Evolutionary conservation across 2,797 vertebrate species (phyloP).

Genomic region (Amniataba percoides): DNA sequence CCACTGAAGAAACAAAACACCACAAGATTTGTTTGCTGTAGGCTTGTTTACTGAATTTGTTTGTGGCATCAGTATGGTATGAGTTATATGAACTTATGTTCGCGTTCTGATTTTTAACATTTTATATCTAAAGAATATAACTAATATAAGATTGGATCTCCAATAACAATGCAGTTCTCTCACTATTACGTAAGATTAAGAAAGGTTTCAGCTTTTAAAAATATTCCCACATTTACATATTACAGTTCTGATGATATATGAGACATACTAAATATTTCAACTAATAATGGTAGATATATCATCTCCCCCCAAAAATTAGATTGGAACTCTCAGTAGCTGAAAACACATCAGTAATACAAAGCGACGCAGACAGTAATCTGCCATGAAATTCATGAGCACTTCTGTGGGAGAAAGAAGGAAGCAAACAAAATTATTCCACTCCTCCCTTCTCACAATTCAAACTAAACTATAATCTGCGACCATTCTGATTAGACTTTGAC

Average conservation of each 20-base stretch:
- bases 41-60: not conserved
- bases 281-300: not conserved
- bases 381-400: conserved; percentile 33
- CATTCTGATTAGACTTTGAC: conserved; percentile 49
- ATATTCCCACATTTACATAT: not conserved
- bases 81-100: not conserved
- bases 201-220: not conserved
- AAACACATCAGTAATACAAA: conserved; percentile 20
- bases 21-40: not conserved
- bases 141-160: not conserved
- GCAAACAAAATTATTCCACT: conserved; percentile 33
- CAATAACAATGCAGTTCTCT: not conserved
- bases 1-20: not conserved
- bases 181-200: not conserved
- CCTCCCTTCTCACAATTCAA: conserved; percentile 32
- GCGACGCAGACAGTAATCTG: conserved; percentile 20
- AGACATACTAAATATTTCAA: not conserved
- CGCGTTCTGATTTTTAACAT: not conserved
- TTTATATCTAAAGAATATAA: not conserved
- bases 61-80: not conserved
- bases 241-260: not conserved
- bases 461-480: conserved; percentile 63
- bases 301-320: not conserved
- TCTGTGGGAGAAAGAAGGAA: conserved; percentile 20
- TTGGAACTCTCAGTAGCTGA: conserved; percentile 5